Base-by-base conservation (phyloP, 2,113 vertebrate genomes). In the Balaeniceps rex region DNA sequence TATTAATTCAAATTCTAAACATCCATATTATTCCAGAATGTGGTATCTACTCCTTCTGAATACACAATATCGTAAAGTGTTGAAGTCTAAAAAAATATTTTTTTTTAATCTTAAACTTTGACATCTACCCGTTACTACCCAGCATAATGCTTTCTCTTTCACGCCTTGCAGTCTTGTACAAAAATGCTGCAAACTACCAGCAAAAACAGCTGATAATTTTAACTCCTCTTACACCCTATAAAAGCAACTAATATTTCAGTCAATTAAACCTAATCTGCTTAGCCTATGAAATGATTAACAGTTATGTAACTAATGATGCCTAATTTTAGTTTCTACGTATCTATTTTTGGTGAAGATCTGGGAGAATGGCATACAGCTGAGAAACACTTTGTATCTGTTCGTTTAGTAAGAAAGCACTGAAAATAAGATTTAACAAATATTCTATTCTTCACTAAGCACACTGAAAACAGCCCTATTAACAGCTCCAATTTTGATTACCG, bases 201-300 rank as follows among this genome's bases (percentile, higher is more conserved):
- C 31, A 77, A 82, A 95, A 79, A 5, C 19, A 84, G 61, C 26
- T 17, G 21, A n/a, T 42, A 88, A 76, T 75, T 97, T 83, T 92
- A 96, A 94, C 79, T 87, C 72, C 33, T 92, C 46, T 80, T 74
- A 89, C 16, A 85, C 63, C 66, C n/a, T 38, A 40, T 5, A 92
- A 94, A 84, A 47, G 54, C 38, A 93, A 83, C 44, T 54, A 93
- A 84, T 85, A 97, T 96, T 97, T 91, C 66, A 90, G 63, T 83
- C 68, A 97, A 97, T 95, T 95, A 97, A 91, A 95, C 24, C 33
- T 87, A 83, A 95, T 95, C 94, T 83, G 85, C 84, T 97, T 91
- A 93, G 66, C 9, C 18, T 90, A 94, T 94, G 93, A 97, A 95
- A 97, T 97, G 81, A 97, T 91, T 97, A 95, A 87, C 57, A 63